Evolutionary conservation across 2,888 invertebrate genomes (phyloP).

Genomic region (Tromatobia lineatoria): DNA sequence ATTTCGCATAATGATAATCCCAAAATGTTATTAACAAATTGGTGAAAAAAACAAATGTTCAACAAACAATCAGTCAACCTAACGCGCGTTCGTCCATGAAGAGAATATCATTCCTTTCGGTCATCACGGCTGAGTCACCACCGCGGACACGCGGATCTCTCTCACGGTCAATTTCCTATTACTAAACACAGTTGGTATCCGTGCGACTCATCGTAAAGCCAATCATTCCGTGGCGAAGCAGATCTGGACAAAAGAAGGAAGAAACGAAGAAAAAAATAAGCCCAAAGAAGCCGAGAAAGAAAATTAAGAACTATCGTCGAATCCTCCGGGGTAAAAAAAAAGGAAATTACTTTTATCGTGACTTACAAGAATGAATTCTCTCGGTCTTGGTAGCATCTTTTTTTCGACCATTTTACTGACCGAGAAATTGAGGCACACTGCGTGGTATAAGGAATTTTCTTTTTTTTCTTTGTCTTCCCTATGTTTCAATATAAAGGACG

Average conservation of each 20-base stretch:
- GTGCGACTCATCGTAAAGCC: slow-evolving; percentile 48
- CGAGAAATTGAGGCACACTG: neutral
- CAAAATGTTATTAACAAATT: too few species aligned
- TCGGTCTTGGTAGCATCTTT: neutral
- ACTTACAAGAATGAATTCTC: slow-evolving; percentile 15
- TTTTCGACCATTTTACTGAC: too few species aligned
- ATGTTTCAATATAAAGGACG: neutral
- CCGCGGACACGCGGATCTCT: slow-evolving; percentile 53
- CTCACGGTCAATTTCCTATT: slow-evolving; percentile 61
- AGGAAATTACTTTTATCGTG: slow-evolving; percentile 18
- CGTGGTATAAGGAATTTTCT: neutral
- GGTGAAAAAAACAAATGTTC: too few species aligned
- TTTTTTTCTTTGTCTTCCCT: neutral
- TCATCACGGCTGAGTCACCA: slow-evolving; percentile 46
- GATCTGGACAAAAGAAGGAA: slow-evolving; percentile 4
- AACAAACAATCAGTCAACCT: too few species aligned
- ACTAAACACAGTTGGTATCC: slow-evolving; percentile 38
- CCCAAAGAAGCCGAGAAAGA: slow-evolving; percentile 9
- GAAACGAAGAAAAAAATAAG: neutral
- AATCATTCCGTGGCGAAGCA: slow-evolving; percentile 43
- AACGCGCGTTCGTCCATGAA: slow-evolving; percentile 33
- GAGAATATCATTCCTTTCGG: slow-evolving; percentile 42
- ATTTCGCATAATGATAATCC: too few species aligned
- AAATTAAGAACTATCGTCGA: slow-evolving; percentile 13
- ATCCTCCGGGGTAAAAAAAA: slow-evolving; percentile 7